Evolutionary conservation across 2,888 invertebrate species (phyloP).

Genomic region (Agonum fuliginosum): DNA sequence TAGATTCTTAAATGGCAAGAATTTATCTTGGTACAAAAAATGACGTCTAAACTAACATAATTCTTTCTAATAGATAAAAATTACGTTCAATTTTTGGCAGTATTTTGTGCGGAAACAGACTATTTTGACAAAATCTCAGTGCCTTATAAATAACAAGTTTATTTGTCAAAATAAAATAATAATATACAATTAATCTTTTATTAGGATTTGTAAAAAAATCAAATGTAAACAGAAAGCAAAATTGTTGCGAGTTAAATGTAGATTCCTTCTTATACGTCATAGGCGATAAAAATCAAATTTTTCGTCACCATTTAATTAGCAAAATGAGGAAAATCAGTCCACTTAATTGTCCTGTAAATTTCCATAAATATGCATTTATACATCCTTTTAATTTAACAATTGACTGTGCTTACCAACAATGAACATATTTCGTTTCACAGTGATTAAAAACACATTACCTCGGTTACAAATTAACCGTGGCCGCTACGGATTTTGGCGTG

Average conservation of each 20-base stretch:
- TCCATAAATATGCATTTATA: constrained; percentile 20
- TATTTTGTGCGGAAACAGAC: constrained; percentile 2
- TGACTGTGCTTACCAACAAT: constrained; percentile 5
- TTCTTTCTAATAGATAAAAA: constrained; percentile 12
- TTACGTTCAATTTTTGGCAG: not conserved
- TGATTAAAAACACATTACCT: constrained; percentile 47
- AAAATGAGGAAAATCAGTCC: constrained; percentile 8
- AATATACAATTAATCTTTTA: no score
- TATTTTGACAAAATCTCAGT: constrained; percentile 17
- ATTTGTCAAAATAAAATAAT: no score
- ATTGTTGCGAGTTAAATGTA: constrained; percentile 8
- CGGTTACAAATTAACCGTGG: constrained; percentile 22
- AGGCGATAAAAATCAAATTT: not conserved
- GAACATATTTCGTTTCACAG: not conserved
- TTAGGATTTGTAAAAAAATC: no score
- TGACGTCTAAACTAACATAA: constrained; percentile 23
- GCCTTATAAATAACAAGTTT: no score
- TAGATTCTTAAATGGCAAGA: not conserved
- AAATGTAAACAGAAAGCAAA: not conserved
- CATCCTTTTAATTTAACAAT: constrained; percentile 21
- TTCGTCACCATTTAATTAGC: not conserved
- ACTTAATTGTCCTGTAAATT: constrained; percentile 18
- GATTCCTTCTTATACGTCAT: not conserved
- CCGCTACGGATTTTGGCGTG: constrained; percentile 46
- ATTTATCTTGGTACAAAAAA: not conserved